Evolutionary conservation across 2,113 vertebrate species (phyloP).

Genomic region (Brienomyrus brachyistius): DNA sequence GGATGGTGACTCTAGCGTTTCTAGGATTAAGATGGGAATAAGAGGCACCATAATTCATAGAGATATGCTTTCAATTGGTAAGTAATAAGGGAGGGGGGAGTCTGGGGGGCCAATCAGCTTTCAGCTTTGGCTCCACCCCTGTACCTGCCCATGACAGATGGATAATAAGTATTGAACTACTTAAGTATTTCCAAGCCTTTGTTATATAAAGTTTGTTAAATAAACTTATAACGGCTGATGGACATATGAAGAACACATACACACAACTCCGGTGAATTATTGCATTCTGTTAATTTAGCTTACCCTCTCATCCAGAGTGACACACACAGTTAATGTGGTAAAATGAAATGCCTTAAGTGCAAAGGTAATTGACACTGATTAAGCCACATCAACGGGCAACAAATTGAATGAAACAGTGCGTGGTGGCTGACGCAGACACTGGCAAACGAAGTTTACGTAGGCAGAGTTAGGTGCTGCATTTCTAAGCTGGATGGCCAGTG

Average conservation of each 20-base stretch:
- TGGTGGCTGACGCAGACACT: not conserved
- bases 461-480: not conserved
- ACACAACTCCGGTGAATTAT: not conserved
- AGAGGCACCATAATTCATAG: not conserved
- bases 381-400: not conserved
- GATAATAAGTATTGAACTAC: not conserved
- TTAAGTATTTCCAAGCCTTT: not conserved
- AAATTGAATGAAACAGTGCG: not conserved
- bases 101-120: not conserved
- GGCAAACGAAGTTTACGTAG: not conserved
- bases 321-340: not conserved
- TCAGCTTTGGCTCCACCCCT: not conserved
- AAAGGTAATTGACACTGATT: slow-evolving; percentile 1
- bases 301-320: not conserved
- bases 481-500: not conserved
- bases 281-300: not conserved
- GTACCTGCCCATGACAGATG: not conserved
- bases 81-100: not conserved
- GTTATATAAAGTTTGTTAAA: not conserved
- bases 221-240: not conserved
- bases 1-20: not conserved
- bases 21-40: not conserved
- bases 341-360: not conserved
- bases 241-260: not conserved
- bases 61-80: not conserved